A percentile compares a stretch with the other conserved stretches of the same genome.
Evolutionary conservation across 2,888 invertebrate genomes (phyloP).

Genomic region (Drosophila meridionalis): DNA sequence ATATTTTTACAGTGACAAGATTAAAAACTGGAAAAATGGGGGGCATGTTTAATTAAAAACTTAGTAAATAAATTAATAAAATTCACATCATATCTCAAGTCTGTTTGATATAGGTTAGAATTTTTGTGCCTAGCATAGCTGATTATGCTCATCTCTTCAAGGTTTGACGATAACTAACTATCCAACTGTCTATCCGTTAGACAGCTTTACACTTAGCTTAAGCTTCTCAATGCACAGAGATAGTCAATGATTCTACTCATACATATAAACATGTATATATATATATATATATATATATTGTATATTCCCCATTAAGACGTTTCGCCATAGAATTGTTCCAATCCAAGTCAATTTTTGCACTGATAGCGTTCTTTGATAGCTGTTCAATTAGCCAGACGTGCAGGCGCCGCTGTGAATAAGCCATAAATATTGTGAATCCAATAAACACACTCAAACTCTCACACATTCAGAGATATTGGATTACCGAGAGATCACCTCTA

Average conservation of each 20-base stretch:
- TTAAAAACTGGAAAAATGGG: too few relatives aligned
- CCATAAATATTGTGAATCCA: constrained; percentile 45
- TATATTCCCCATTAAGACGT: neutral
- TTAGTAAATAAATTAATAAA: too few relatives aligned
- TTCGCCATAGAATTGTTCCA: neutral
- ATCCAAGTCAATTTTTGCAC: constrained; percentile 7
- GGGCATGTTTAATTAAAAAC: too few relatives aligned
- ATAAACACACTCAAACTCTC: constrained; percentile 10
- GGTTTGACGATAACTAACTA: too few relatives aligned
- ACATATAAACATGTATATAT: neutral
- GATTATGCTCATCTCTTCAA: too few relatives aligned
- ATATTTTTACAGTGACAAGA: too few relatives aligned
- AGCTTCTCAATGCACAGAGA: neutral
- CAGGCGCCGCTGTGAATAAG: constrained; percentile 21
- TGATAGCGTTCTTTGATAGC: constrained; percentile 14
- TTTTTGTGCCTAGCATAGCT: too few relatives aligned
- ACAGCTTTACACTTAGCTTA: neutral
- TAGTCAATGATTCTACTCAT: neutral
- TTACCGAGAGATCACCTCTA: neutral
- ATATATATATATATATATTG: neutral
- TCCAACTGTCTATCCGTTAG: too few relatives aligned
- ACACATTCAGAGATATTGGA: constrained; percentile 2
- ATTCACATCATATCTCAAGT: too few relatives aligned
- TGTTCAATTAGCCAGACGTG: constrained; percentile 34
- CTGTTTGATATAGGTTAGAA: too few relatives aligned